Base-by-base conservation (phyloP, 2,797 vertebrate species). In the Sebastes elongatus region DNA sequence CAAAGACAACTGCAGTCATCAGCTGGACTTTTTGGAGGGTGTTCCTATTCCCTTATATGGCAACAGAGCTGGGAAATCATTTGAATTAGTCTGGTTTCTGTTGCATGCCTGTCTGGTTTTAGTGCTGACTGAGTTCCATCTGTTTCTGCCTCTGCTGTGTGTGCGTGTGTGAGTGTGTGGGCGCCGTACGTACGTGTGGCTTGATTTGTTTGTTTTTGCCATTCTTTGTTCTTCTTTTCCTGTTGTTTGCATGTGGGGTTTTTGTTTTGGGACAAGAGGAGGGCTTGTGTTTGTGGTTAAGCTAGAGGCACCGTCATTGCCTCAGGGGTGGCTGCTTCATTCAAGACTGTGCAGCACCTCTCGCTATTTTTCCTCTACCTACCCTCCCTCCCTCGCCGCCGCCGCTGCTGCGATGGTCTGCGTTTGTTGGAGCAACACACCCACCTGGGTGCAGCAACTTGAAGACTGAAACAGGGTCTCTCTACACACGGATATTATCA, bases 71-170 rank as follows among this genome's bases (percentile, higher is more conserved):
- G 93, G 91, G 93, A 94, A 96, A 94, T 93, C 89, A 94, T 96
- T 96, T 96, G 93, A 95, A 96, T 95, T 93, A 91, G 92, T 94
- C 92, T 94, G 94, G 91, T 93, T 94, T 94, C 88, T 92, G 90
- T 86, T 94, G 90, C 90, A 93, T 86, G 92, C 88, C 91, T 88
- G 93, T 89, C 91, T 92, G 88, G 85, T 92, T 89, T 93, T 91
- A 86, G 89, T 91, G 89, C 91, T 89, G 86, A 87, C 92, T 86
- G 88, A 90, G 84, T 78, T 81, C 86, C 90, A 93, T 91, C 91
- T 93, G 89, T 83, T 86, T 90, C 77, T 89, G 71, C 56, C 57
- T 81, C 53, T 86, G 88, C 74, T 78, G 67, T 69, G 72, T 84
- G 75, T 85, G 81, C 46, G 67, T 80, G 80, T 65, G 80, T 80